Evolutionary conservation across 2,113 vertebrate species (phyloP), one percentile per base, ranked within the genome.

Genomic region (Heteronetta atricapilla): DNA sequence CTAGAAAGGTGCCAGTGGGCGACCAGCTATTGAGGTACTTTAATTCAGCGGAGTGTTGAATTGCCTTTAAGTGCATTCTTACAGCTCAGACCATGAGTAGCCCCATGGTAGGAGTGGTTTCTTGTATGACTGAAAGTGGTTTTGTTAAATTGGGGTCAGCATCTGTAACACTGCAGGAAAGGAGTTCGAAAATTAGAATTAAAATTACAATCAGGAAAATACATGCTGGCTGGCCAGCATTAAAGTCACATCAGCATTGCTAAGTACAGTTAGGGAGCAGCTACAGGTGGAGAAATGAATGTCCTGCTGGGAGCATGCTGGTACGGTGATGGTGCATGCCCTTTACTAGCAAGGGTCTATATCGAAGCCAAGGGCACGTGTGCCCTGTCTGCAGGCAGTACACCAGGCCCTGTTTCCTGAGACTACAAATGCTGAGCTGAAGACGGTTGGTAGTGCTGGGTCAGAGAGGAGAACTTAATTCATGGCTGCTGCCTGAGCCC

Each of bases 331-430:
- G n/a, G 42, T 19, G 7, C 5, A 1, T 56, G 28, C 18, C 29
- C 50, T 42, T 40, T 31, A 3, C 34, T 48, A n/a, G 16, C 7
- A 42, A 72, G 26, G 56, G 13, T 38, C 33, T 59, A n/a, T 19
- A 52, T 21, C 42, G n/a, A 59, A 76, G 42, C 31, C 53, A 22
- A 68, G 53, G 31, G 29, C 21, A 5, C 0, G 0, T 6, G 7
- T 28, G 11, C 18, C 12, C 12, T 0, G 0, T 4, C 38, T 48
- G 33, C n/a, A 55, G 52, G 72, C 22, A n/a, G 13, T 25, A 8
- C 0, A 1, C 1, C 23, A 84, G 60, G 42, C 7, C 7, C 22
- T 78, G 14, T 31, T 79, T 75, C 36, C 1, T 0, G 5, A 5
- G 6, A 4, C 10, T 52, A 10, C 8, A 29, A 4, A 20, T 34